Conservation (phyloP, 2,888 invertebrate genomes). For the Gastrophysa polygoni region DNA sequence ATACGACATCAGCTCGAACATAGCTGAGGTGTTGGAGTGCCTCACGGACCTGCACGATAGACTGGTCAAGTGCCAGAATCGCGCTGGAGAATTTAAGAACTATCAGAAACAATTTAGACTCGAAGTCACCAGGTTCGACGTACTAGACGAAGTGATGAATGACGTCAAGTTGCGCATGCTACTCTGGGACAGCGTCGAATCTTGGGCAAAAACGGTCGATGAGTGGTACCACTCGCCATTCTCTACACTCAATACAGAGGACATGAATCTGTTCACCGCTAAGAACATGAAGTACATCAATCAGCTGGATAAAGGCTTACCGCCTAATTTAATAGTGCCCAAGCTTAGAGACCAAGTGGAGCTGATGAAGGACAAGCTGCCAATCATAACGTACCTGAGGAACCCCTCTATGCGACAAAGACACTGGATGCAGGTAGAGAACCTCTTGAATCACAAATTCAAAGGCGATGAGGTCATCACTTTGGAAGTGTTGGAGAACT, state of each 20-base stretch:
- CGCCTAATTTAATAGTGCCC: constrained; percentile 79
- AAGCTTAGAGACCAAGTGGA: constrained; percentile 79
- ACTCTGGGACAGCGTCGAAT: constrained; percentile 78
- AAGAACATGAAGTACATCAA: constrained; percentile 74
- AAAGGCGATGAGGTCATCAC: constrained; percentile 71
- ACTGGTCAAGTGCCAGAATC: constrained; percentile 68
- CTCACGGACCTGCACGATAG: constrained; percentile 69
- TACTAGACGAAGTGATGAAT: constrained; percentile 77
- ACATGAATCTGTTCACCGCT: constrained; percentile 69
- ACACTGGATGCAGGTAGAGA: constrained; percentile 86
- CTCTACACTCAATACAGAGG: constrained; percentile 72
- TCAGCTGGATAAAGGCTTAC: constrained; percentile 84
- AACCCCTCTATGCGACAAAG: constrained; percentile 78
- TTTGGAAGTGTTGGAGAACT: constrained; percentile 70
- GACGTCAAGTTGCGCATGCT: constrained; percentile 81
- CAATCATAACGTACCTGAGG: constrained; percentile 78
- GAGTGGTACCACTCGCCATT: constrained; percentile 73
- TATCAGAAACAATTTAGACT: constrained; percentile 88
- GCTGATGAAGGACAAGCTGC: constrained; percentile 58
- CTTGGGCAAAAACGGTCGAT: constrained; percentile 72
- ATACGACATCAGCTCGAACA: constrained; percentile 73
- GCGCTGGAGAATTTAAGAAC: constrained; percentile 75
- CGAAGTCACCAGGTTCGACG: constrained; percentile 82
- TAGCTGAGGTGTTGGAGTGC: constrained; percentile 67
- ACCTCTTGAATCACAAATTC: constrained; percentile 74